Percentiles rank a stretch among this genome's conserved stretches.
phyloP scores from a whole-genome alignment of 2,888 invertebrate genomes.

The Abscondita cerata region DNA sequence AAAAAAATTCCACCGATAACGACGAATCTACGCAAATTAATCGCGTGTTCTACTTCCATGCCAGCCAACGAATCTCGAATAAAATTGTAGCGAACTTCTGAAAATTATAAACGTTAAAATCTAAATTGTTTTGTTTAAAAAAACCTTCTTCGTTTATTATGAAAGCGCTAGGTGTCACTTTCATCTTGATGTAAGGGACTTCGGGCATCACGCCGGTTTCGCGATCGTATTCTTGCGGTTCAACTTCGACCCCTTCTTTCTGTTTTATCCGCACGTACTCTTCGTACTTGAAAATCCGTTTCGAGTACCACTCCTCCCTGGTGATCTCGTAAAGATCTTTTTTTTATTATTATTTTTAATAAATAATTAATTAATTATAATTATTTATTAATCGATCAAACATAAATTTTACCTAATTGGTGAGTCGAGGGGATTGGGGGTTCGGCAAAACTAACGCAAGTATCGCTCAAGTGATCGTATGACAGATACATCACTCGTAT shows the following conservation, averaged over 20 bases:
- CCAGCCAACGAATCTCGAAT: background rate
- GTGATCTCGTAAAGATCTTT: conserved; percentile 45
- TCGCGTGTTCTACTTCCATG: conserved; percentile 63
- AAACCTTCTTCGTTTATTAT: conserved; percentile 39
- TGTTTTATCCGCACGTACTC: conserved; percentile 37
- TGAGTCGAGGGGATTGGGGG: conserved; percentile 29
- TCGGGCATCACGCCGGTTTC: conserved; percentile 47
- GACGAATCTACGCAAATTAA: conserved; percentile 77
- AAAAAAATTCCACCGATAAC: conserved; percentile 80
- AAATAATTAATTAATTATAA: conserved; percentile 2
- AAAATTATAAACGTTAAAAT: background rate
- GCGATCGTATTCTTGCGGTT: conserved; percentile 32
- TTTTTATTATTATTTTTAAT: no score
- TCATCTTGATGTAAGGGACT: conserved; percentile 51
- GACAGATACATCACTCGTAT: conserved; percentile 61
- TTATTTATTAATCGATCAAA: background rate
- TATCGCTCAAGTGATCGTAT: conserved; percentile 65
- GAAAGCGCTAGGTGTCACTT: conserved; percentile 49
- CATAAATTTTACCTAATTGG: no score
- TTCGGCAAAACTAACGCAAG: conserved; percentile 49
- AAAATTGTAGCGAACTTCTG: background rate
- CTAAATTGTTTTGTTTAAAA: background rate
- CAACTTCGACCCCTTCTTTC: conserved; percentile 30
- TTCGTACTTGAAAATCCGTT: conserved; percentile 50
- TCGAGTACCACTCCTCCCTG: conserved; percentile 50